Conservation (phyloP, 2,113 vertebrate genomes). For the Condylura cristata region DNA sequence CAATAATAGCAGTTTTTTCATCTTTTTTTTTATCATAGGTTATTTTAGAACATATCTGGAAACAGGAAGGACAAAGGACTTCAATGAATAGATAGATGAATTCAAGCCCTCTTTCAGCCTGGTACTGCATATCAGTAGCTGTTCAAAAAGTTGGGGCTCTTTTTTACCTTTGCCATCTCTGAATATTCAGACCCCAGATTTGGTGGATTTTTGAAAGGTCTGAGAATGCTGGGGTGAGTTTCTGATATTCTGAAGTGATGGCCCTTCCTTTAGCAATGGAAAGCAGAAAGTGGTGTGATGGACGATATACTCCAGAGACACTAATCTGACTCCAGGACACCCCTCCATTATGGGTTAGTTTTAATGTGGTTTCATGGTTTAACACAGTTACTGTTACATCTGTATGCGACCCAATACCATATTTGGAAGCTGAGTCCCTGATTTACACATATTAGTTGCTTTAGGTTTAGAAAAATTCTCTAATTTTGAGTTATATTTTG, state of each 20-base stretch:
- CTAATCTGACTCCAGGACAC: background rate
- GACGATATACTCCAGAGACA: background rate
- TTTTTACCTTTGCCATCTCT: background rate
- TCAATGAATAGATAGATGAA: background rate
- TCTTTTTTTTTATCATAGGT: no score
- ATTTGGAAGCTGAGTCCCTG: background rate
- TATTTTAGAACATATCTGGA: background rate
- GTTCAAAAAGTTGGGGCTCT: background rate
- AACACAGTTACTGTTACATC: background rate
- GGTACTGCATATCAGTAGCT: accelerated
- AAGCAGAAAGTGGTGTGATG: background rate
- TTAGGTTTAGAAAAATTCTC: slow-evolving; percentile 3
- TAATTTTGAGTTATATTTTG: background rate
- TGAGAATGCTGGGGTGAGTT: background rate
- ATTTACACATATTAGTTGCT: background rate
- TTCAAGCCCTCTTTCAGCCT: background rate
- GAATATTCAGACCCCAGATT: background rate
- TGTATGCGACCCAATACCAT: background rate
- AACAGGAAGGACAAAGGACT: background rate
- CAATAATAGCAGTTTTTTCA: slow-evolving; percentile 88
- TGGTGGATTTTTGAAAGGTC: background rate
- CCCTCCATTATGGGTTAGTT: background rate
- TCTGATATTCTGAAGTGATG: background rate
- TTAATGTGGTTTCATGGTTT: background rate
- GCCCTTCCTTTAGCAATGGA: background rate